Conservation (phyloP, 2,113 vertebrate species). For the pig (Sus scrofa) region DNA sequence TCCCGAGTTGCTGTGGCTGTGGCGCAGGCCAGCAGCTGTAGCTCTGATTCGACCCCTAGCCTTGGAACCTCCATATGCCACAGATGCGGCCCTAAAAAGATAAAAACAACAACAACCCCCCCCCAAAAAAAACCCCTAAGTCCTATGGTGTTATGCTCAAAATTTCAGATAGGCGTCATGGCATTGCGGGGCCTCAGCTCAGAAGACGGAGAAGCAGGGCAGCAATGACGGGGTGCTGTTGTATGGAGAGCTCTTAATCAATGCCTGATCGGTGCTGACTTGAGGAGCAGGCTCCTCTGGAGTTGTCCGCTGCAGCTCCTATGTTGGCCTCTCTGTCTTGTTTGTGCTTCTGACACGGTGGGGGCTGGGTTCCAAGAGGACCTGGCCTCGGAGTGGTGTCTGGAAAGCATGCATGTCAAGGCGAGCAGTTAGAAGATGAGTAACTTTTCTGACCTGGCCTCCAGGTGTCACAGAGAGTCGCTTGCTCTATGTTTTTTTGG, state of each 20-base stretch:
- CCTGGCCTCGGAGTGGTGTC: neutral
- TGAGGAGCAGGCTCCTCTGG: neutral
- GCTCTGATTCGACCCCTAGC: too few species aligned
- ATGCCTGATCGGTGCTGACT: fast-evolving
- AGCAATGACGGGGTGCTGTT: neutral
- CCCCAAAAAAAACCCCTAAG: too few species aligned
- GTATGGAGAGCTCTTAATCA: neutral
- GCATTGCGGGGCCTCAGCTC: neutral
- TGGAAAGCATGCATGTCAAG: neutral
- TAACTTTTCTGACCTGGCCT: neutral
- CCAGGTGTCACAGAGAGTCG: neutral
- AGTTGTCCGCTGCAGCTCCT: too few species aligned
- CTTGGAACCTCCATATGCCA: too few species aligned
- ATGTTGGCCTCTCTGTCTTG: fast-evolving
- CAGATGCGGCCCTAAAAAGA: too few species aligned
- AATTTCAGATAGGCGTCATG: neutral
- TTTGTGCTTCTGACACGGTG: neutral
- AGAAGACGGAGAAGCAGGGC: neutral
- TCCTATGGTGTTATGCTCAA: neutral
- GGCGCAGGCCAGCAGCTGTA: too few species aligned
- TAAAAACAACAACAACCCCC: too few species aligned
- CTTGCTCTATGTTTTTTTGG: neutral
- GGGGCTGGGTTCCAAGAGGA: neutral
- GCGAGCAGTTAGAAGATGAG: neutral
- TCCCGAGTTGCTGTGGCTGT: too few species aligned